Evolutionary conservation across 2,888 invertebrate genomes (phyloP), one percentile per base, ranked within the genome.

Genomic region (Heliconius ismenius): DNA sequence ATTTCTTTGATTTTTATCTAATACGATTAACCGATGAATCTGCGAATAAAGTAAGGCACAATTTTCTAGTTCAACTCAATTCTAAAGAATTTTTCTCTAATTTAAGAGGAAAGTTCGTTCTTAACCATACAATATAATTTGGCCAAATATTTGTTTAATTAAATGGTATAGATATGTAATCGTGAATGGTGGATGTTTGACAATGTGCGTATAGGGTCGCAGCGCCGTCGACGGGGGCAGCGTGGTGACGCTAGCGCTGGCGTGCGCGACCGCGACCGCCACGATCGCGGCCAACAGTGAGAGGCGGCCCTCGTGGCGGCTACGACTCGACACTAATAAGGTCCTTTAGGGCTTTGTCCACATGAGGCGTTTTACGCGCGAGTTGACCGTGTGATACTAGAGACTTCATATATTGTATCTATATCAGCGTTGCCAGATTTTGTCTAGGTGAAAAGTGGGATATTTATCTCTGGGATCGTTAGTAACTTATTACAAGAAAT

Each of bases 231-330:
- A 84, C 83, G 85, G 84, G 80, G 88, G 90, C 81, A 91, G 90
- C 79, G 90, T 89, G 75, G 92, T 92, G 82, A 89, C 90, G 76
- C 80, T 90, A 69, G 92, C 92, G 83, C 82, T 91, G 83, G 92
- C 92, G 81, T 86, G 89, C 82, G 92, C 90, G 79, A 88, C 92
- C 81, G 92, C 92, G 77, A 91, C 94, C 79, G 93, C 94, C 43
- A 94, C 94, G 82, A 94, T 95, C 86, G 92, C 94, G 83, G 90
- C 95, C 85, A 89, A 88, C 90, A 89, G 90, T 88, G 98, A 98
- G 92, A 96, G 98, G 84, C 96, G 98, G 88, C 98, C 98, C 64
- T 98, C 98, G 84, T 98, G 98, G 98, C 96, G 98, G 91, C 95
- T 98, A 87, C 96, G 97, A 90, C 96, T 98, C 92, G 98, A 98